Conservation (phyloP, 2,888 invertebrate species). For the Sinodicranocentrus sp. region DNA sequence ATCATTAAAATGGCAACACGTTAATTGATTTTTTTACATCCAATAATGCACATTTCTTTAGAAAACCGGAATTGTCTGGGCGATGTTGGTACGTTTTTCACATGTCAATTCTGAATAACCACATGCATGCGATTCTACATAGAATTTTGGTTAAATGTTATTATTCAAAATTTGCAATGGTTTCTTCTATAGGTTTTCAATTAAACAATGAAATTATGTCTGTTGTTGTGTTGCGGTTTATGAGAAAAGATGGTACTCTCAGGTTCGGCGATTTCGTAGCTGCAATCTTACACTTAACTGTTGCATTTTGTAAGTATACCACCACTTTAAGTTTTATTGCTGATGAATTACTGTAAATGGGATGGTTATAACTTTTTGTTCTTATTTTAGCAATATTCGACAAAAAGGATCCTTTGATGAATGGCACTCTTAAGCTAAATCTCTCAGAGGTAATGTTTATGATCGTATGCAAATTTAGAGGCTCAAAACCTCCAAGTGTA, state of each 20-base stretch:
- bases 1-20: not conserved
- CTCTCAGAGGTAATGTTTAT: slow-evolving; percentile 78
- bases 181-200: slow-evolving; percentile 83
- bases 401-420: slow-evolving; percentile 88
- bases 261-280: slow-evolving; percentile 95
- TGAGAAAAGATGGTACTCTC: slow-evolving; percentile 94
- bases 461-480: too few relatives aligned
- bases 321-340: too few relatives aligned
- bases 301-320: slow-evolving; percentile 91
- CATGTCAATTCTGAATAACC: not conserved
- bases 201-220: slow-evolving; percentile 91
- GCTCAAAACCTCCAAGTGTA: too few relatives aligned
- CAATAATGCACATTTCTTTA: slow-evolving; percentile 77
- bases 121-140: too few relatives aligned
- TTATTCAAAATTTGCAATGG: slow-evolving; percentile 2
- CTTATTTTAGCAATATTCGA: slow-evolving; percentile 84
- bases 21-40: not conserved
- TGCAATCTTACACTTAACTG: slow-evolving; percentile 91
- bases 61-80: slow-evolving; percentile 88
- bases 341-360: too few relatives aligned
- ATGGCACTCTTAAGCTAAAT: slow-evolving; percentile 89
- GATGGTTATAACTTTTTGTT: slow-evolving; percentile 49
- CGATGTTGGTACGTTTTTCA: slow-evolving; percentile 84
- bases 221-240: slow-evolving; percentile 89
- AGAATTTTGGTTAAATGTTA: too few relatives aligned